A percentile compares a stretch with the other conserved stretches of the same genome.
Conservation (phyloP, 2,888 invertebrate species). For the Trichogramma evanescens region DNA sequence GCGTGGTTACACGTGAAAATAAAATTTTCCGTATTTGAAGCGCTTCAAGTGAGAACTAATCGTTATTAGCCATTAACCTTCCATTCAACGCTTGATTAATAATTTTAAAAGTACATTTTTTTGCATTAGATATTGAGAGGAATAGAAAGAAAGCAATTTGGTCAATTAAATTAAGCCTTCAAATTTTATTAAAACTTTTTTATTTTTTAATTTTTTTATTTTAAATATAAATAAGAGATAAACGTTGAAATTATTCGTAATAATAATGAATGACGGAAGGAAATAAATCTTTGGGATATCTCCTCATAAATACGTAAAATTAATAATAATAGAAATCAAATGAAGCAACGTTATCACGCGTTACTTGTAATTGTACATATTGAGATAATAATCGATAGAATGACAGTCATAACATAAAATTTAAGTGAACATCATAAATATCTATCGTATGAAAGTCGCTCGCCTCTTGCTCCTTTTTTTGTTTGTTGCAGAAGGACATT, state of each 20-base stretch:
- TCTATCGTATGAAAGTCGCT: constrained; percentile 1
- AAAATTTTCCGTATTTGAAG: background rate
- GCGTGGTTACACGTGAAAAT: background rate
- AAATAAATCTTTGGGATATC: constrained; percentile 12
- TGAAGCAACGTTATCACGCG: too few relatives aligned
- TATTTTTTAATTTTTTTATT: constrained; percentile 13
- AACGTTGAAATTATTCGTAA: background rate
- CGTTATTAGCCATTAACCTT: too few relatives aligned
- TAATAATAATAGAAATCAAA: constrained; percentile 3
- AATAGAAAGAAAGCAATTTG: background rate
- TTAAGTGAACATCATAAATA: constrained; percentile 2
- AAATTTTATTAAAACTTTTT: constrained; percentile 14
- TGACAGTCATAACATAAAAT: background rate
- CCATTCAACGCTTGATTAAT: too few relatives aligned
- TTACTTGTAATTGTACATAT: background rate
- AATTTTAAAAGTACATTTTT: too few relatives aligned
- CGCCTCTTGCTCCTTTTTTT: constrained; percentile 1
- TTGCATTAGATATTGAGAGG: too few relatives aligned
- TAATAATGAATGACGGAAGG: constrained; percentile 3
- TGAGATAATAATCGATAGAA: background rate
- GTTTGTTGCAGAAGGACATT: too few relatives aligned
- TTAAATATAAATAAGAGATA: constrained; percentile 3
- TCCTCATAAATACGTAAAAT: background rate
- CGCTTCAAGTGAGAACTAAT: too few relatives aligned
- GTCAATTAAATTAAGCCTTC: constrained; percentile 11